These are phyloP conservation scores for Synanthedon myopaeformis DNA, from an alignment of 2,888 invertebrate genomes.

Conservation along the genomic window DNA sequence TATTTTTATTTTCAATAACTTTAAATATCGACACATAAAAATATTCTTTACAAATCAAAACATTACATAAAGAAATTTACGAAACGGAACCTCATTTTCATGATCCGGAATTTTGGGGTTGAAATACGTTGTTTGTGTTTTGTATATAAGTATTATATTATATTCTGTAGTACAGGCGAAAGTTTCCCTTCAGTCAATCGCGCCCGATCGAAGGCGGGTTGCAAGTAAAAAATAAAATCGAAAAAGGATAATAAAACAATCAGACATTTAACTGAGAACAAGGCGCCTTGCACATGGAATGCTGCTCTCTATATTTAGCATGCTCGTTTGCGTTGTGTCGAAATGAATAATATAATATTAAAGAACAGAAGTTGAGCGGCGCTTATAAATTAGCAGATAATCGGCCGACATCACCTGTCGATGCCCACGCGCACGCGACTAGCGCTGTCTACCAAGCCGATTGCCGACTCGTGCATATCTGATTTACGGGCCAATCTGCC, in stretches of 20 bases:
- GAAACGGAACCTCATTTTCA: too few species aligned
- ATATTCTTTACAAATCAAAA: too few species aligned
- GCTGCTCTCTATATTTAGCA: slow-evolving; percentile 58
- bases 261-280: slow-evolving; percentile 38
- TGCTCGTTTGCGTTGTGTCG: slow-evolving; percentile 52
- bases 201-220: too few species aligned
- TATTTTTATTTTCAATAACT: too few species aligned
- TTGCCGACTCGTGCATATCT: slow-evolving; percentile 11
- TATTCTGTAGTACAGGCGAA: too few species aligned
- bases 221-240: slow-evolving; percentile 30
- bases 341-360: slow-evolving; percentile 57
- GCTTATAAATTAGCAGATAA: slow-evolving; percentile 63
- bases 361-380: slow-evolving; percentile 56
- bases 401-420: slow-evolving; percentile 53
- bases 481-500: slow-evolving; percentile 33
- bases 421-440: slow-evolving; percentile 41
- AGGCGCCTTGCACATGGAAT: slow-evolving; percentile 44
- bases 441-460: background rate
- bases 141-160: too few species aligned
- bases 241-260: slow-evolving; percentile 52
- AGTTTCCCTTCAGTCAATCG: too few species aligned
- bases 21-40: too few species aligned
- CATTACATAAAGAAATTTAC: too few species aligned
- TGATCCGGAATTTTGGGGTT: too few species aligned
- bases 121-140: too few species aligned